Evolutionary conservation across 2,888 invertebrate genomes (phyloP).

Genomic region (Cephonodes hylas): DNA sequence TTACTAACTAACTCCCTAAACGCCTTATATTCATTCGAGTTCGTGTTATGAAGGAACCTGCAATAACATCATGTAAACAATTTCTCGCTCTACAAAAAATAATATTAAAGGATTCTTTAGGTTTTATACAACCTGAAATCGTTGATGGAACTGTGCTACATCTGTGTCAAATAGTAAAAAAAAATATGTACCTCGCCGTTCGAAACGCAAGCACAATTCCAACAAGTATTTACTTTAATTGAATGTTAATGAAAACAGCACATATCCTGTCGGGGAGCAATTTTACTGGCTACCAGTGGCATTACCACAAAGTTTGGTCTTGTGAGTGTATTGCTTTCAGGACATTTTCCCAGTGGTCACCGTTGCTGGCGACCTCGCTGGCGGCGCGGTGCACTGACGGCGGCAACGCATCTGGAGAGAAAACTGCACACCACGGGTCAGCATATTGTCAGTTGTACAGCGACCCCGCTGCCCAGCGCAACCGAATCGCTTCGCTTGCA

Average conservation of each 20-base stretch:
- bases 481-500: not conserved
- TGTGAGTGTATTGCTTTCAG: constrained; percentile 80
- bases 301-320: constrained; percentile 80
- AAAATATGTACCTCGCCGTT: not conserved
- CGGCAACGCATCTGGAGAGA: constrained; percentile 77
- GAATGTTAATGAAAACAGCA: constrained; percentile 68
- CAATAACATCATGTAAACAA: constrained; percentile 39
- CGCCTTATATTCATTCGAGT: constrained; percentile 71
- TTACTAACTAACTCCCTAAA: constrained; percentile 66
- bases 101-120: constrained; percentile 47
- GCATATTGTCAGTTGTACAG: constrained; percentile 56
- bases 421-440: constrained; percentile 80
- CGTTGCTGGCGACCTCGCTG: constrained; percentile 83
- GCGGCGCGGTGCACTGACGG: constrained; percentile 75
- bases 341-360: constrained; percentile 85
- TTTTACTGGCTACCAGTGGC: constrained; percentile 56
- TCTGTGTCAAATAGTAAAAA: not conserved
- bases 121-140: constrained; percentile 52
- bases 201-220: constrained; percentile 16
- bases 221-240: constrained; percentile 11
- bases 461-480: too few species aligned
- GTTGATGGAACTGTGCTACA: constrained; percentile 7
- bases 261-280: constrained; percentile 62
- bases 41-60: constrained; percentile 76
- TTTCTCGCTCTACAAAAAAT: constrained; percentile 36